Conservation (phyloP, 1,140 invertebrate genomes). For the Brachionus sp. region DNA sequence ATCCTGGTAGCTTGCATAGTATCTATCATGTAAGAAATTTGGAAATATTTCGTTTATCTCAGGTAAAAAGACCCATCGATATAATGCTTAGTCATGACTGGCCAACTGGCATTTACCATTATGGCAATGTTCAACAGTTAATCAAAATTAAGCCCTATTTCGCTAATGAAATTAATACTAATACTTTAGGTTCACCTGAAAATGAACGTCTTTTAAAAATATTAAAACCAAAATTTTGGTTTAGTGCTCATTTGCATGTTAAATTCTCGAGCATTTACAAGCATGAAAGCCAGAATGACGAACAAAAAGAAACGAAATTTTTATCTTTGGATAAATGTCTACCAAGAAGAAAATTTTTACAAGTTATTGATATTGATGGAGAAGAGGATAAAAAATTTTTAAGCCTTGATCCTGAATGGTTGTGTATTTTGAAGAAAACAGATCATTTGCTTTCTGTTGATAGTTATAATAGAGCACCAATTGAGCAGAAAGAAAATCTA, state of each 20-base stretch:
- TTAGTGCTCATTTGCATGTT: slow-evolving; percentile 92
- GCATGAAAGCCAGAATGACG: slow-evolving; percentile 60
- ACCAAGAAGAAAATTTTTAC: slow-evolving; percentile 78
- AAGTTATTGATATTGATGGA: slow-evolving; percentile 62
- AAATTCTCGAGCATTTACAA: slow-evolving; percentile 83
- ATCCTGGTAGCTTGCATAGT: slow-evolving; percentile 71
- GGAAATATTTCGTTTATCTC: slow-evolving; percentile 78
- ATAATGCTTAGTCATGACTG: slow-evolving; percentile 95
- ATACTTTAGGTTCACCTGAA: slow-evolving; percentile 77
- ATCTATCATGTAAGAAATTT: slow-evolving; percentile 89
- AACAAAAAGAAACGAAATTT: slow-evolving; percentile 71
- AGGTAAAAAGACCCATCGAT: slow-evolving; percentile 65
- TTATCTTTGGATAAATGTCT: slow-evolving; percentile 92
- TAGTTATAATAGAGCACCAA: slow-evolving; percentile 75
- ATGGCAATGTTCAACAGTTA: slow-evolving; percentile 74
- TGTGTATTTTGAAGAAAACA: slow-evolving; percentile 77
- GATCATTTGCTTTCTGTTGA: slow-evolving; percentile 75
- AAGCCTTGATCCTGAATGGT: slow-evolving; percentile 87
- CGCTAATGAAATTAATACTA: slow-evolving; percentile 74
- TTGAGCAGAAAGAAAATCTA: slow-evolving; percentile 66
- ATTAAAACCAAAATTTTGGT: slow-evolving; percentile 86
- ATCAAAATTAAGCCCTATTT: slow-evolving; percentile 80
- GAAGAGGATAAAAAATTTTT: slow-evolving; percentile 62
- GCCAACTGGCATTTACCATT: slow-evolving; percentile 81
- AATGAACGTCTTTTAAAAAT: slow-evolving; percentile 72